These are phyloP conservation scores for Caerostris darwini DNA, from an alignment of 1,140 invertebrate species.

Conservation along the genomic window DNA sequence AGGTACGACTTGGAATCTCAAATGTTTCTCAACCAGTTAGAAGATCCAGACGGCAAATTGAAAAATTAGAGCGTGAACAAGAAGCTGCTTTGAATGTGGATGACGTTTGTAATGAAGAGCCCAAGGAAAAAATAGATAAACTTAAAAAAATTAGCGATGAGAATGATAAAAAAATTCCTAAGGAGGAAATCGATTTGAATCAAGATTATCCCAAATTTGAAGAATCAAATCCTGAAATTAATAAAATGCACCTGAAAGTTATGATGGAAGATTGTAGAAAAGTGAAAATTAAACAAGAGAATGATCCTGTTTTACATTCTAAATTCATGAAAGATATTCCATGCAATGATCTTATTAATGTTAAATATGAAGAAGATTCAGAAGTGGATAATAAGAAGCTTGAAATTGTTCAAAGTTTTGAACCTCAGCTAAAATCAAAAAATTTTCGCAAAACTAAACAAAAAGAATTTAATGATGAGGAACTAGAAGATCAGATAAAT, in stretches of 20 bases:
- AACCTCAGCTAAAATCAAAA: neutral
- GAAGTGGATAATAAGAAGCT: neutral
- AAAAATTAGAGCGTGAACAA: slow-evolving; percentile 81
- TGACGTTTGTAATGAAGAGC: neutral
- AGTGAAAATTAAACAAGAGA: neutral
- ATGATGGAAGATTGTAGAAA: neutral
- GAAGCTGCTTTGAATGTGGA: slow-evolving; percentile 64
- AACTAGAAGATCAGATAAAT: neutral
- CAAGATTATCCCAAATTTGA: neutral
- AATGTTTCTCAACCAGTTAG: slow-evolving; percentile 79
- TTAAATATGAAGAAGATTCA: neutral
- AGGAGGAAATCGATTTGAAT: neutral
- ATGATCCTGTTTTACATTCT: neutral
- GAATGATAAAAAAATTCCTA: neutral
- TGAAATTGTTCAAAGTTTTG: neutral
- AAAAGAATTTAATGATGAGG: neutral
- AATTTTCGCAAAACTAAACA: neutral
- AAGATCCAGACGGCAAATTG: slow-evolving; percentile 81
- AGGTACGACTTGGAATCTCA: neutral
- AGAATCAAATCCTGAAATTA: neutral
- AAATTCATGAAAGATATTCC: neutral
- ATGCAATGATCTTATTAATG: neutral
- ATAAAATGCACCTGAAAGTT: neutral
- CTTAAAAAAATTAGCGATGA: neutral
- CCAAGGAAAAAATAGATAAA: neutral